Base-by-base conservation (phyloP, 2,888 invertebrate species). In the Tineola bisselliella region DNA sequence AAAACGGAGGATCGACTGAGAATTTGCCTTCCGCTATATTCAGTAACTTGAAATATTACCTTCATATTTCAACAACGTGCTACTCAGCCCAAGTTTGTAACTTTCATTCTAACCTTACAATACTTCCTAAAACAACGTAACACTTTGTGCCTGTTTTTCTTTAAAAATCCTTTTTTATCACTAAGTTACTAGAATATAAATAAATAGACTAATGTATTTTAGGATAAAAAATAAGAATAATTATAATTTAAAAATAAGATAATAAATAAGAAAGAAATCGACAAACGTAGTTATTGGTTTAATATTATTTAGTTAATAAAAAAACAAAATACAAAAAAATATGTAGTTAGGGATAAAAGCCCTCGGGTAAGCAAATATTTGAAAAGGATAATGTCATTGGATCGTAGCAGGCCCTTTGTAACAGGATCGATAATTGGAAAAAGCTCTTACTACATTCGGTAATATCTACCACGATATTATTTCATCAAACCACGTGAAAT, bases 41-140 rank as follows among this genome's bases (percentile, higher is more conserved):
- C 71, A 73, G 73, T 72, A 73, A 75, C 72, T 75, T 75, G 71
- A 75, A 80, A 61, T 79, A 82, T 81, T 79, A 77, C 78, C 76
- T 67, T 80, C 79, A 82, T 83, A 81, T 81, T 82, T 83, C 79
- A 80, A 69, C 77, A 79, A 69, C 72, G 74, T 70, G 68, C 68
- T 67, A 72, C 69, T 69, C 71, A 70, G 75, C 77, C 81, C 78
- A 78, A 81, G 76, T 81, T 81, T 73, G 74, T 76, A 74, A 75
- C 72, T 74, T 72, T 73, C 71, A 68, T 25, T 19, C 30, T 44
- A 25, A 13, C 1, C 17, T 48, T 25, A 38, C 60, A 19, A 56
- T n/a, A 18, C 33, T 60, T 48, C 12, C 30, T 48, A 48, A 60
- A 60, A 48, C 60, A 25, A 19, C 10, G 6, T 25, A 4, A 25